phyloP scores from a whole-genome alignment of 2,113 vertebrate genomes.

The Himantopus leucocephalus region DNA sequence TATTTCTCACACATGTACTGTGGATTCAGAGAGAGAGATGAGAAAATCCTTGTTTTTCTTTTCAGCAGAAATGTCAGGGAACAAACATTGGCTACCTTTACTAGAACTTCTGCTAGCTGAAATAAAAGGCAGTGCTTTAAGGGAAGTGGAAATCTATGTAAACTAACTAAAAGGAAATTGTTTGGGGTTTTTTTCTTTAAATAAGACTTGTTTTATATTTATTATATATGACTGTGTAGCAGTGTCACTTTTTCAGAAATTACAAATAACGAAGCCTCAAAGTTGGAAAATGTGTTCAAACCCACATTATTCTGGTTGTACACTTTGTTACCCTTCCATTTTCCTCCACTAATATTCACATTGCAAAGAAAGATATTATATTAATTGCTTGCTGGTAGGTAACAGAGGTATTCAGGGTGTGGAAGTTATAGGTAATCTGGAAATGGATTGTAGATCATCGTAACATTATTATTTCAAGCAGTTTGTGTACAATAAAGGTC shows the following conservation, averaged over 20 bases:
- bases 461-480: conserved; percentile 16
- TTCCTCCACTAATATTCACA: background rate
- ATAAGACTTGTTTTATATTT: background rate
- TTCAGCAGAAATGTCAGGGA: conserved; percentile 38
- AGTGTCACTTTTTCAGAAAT: background rate
- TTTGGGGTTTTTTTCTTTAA: background rate
- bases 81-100: conserved; percentile 36
- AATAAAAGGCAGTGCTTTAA: background rate
- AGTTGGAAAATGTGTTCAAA: background rate
- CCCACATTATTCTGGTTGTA: background rate
- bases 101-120: background rate
- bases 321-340: background rate
- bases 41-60: conserved; percentile 44
- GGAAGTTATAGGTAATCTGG: background rate
- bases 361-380: background rate
- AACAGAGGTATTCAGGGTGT: background rate
- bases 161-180: background rate
- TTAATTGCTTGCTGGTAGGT: background rate
- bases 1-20: background rate
- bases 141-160: background rate
- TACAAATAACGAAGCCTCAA: background rate
- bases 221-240: background rate
- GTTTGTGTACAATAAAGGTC: conserved; percentile 51
- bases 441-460: background rate
- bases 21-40: conserved; percentile 3